These are phyloP conservation scores for Alloscopus bannaensis DNA, from an alignment of 2,888 invertebrate species.

Conservation along the genomic window DNA sequence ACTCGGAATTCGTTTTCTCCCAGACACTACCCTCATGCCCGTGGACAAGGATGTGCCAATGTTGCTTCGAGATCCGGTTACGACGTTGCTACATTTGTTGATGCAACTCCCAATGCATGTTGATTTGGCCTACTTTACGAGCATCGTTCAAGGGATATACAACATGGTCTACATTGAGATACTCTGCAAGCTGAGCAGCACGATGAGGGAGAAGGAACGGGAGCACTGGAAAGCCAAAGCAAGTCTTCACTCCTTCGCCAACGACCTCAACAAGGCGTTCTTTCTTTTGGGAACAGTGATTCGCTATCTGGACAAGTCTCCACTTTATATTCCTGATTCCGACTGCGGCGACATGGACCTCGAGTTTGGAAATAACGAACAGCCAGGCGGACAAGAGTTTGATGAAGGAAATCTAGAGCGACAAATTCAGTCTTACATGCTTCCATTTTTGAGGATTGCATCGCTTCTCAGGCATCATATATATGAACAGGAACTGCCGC, in stretches of 20 bases:
- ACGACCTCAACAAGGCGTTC: conserved; percentile 68
- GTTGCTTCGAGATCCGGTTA: conserved; percentile 89
- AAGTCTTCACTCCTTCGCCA: conserved; percentile 51
- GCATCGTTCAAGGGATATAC: conserved; percentile 90
- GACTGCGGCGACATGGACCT: conserved; percentile 73
- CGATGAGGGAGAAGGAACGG: conserved; percentile 82
- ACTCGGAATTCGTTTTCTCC: conserved; percentile 72
- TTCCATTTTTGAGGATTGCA: conserved; percentile 90
- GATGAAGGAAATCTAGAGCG: conserved; percentile 75
- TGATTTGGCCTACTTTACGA: conserved; percentile 92
- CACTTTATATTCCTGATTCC: conserved; percentile 81
- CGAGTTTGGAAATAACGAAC: conserved; percentile 20
- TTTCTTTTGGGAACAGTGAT: conserved; percentile 75
- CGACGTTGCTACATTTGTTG: conserved; percentile 90
- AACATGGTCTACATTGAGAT: conserved; percentile 93
- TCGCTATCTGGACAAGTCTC: conserved; percentile 78
- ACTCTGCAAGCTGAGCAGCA: conserved; percentile 85
- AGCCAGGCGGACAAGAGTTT: conserved; percentile 48
- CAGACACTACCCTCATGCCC: conserved; percentile 73
- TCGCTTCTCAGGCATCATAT: conserved; percentile 88
- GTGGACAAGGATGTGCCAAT: conserved; percentile 84
- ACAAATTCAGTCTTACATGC: conserved; percentile 85
- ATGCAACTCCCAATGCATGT: conserved; percentile 89
- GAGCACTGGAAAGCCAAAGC: conserved; percentile 74
- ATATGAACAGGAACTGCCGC: conserved; percentile 79